Conservation (phyloP, 2,888 invertebrate genomes). For the Pomacea canaliculata region DNA sequence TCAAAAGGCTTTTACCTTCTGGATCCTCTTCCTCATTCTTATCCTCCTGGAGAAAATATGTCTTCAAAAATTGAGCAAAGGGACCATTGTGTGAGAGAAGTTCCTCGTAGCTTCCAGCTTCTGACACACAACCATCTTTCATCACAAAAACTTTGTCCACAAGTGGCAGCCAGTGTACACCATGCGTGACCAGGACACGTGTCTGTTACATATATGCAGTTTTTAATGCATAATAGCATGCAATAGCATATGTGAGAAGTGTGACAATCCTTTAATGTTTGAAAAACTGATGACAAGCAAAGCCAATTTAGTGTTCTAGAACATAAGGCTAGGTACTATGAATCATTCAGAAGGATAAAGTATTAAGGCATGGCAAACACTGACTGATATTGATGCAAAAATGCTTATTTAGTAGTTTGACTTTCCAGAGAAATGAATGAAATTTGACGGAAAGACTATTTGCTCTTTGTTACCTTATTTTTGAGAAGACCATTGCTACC, state of each 20-base stretch:
- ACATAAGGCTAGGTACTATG: neutral
- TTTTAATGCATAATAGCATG: neutral
- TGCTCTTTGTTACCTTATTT: conserved; percentile 49
- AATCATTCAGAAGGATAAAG: too few relatives aligned
- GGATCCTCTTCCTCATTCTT: conserved; percentile 60
- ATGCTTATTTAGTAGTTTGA: too few relatives aligned
- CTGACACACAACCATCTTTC: conserved; percentile 87
- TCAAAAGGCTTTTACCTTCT: conserved; percentile 26
- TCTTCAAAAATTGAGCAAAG: conserved; percentile 73
- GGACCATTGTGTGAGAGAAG: conserved; percentile 82
- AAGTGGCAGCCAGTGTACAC: conserved; percentile 90
- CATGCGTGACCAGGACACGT: conserved; percentile 93
- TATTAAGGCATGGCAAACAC: too few relatives aligned
- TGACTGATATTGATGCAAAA: too few relatives aligned
- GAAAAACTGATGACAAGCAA: neutral
- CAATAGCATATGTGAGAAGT: too few relatives aligned
- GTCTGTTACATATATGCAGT: conserved; percentile 73
- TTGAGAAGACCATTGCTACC: conserved; percentile 62
- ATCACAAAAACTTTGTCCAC: conserved; percentile 92
- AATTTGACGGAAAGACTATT: too few relatives aligned
- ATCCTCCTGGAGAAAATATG: conserved; percentile 68
- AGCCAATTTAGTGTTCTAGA: neutral
- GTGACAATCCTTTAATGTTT: too few relatives aligned
- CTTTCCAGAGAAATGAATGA: too few relatives aligned
- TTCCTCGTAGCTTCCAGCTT: conserved; percentile 90